Conservation (phyloP, 2,797 vertebrate species). For the Protonibea diacanthus region DNA sequence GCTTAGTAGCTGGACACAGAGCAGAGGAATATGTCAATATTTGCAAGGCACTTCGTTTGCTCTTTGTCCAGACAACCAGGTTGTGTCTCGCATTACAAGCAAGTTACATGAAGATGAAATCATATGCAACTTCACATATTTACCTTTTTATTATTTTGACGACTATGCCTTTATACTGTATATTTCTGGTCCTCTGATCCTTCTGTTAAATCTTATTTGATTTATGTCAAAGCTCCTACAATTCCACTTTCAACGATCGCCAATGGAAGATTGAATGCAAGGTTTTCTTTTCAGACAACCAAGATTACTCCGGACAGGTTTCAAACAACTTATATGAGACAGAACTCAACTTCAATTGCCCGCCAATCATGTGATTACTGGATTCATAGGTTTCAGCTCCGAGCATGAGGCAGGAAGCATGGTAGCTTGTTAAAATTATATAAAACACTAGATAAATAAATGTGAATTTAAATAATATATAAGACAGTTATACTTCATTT, state of each 20-base stretch:
- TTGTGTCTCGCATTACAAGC: slow-evolving; percentile 26
- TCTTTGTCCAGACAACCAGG: not conserved
- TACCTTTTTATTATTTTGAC: no score
- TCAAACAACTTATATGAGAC: no score
- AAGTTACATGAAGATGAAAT: not conserved
- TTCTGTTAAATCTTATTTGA: not conserved
- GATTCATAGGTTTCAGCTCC: not conserved
- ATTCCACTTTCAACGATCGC: no score
- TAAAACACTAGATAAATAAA: no score
- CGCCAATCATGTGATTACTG: not conserved
- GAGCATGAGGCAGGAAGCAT: not conserved
- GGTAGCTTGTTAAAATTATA: no score
- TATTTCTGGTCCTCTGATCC: not conserved
- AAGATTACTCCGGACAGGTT: no score
- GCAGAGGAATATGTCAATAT: not conserved
- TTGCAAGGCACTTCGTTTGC: not conserved
- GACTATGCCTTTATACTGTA: not conserved
- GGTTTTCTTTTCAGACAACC: no score
- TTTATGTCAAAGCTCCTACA: slow-evolving; percentile 5
- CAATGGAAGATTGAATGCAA: no score
- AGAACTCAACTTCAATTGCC: no score
- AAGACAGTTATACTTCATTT: not conserved
- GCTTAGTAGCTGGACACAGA: slow-evolving; percentile 16
- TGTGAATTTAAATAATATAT: not conserved
- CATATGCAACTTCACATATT: not conserved